Conservation (phyloP, 1,140 invertebrate genomes). For the Drosophila carrolli region DNA sequence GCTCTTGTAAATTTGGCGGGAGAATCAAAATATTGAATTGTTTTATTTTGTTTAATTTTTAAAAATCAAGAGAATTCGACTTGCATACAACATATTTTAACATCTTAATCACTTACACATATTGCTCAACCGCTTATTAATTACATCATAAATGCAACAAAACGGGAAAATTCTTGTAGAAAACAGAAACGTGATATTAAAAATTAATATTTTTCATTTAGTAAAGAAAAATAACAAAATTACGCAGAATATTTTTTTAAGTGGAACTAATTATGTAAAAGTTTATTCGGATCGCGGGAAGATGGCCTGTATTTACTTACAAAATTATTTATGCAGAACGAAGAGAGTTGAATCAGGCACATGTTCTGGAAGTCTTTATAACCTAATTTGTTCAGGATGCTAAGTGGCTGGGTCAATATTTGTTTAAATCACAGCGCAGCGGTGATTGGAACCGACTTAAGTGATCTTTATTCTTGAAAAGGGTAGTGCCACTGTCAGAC, state of each 20-base stretch:
- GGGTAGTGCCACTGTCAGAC: slow-evolving; percentile 9
- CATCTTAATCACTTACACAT: too few species aligned
- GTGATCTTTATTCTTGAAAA: slow-evolving; percentile 24
- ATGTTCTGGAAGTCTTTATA: slow-evolving; percentile 49
- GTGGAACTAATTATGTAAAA: background rate
- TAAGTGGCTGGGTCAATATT: slow-evolving; percentile 24
- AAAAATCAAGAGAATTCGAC: too few species aligned
- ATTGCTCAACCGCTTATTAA: too few species aligned
- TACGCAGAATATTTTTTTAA: background rate
- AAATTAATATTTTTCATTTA: too few species aligned
- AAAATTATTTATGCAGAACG: slow-evolving; percentile 19
- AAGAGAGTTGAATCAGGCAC: slow-evolving; percentile 1
- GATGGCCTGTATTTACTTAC: slow-evolving; percentile 16
- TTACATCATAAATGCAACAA: too few species aligned
- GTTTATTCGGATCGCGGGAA: background rate
- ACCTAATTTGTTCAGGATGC: slow-evolving; percentile 29
- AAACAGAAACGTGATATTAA: too few species aligned
- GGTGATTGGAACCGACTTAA: background rate
- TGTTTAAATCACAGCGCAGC: background rate
- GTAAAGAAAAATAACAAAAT: too few species aligned
- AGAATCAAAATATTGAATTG: too few species aligned
- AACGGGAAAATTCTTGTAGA: too few species aligned
- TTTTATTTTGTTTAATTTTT: too few species aligned
- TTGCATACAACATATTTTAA: too few species aligned
- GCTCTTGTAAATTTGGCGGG: too few species aligned